phyloP scores from a whole-genome alignment of 2,113 vertebrate species.

The Silurus asotus region DNA sequence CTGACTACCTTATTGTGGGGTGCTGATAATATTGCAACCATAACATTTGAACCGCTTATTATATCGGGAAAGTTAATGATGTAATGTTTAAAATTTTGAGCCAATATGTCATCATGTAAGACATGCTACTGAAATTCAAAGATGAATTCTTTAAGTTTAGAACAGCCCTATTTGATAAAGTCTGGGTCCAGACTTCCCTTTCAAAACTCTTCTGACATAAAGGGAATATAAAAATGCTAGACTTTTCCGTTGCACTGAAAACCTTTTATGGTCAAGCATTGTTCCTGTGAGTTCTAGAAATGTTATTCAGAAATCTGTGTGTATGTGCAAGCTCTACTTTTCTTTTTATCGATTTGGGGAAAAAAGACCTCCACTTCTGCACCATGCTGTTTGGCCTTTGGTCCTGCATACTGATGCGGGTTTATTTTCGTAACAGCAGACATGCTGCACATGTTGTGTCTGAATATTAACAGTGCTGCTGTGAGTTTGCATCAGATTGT shows the following conservation, averaged over 20 bases:
- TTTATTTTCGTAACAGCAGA: slow-evolving; percentile 42
- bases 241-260: slow-evolving; percentile 17
- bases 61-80: not conserved
- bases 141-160: not conserved
- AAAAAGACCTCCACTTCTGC: slow-evolving; percentile 3
- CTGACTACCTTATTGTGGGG: not conserved
- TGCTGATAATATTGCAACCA: not conserved
- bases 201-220: not conserved
- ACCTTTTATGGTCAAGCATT: slow-evolving; percentile 26
- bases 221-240: slow-evolving; percentile 3
- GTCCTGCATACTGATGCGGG: slow-evolving; percentile 17
- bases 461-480: slow-evolving; percentile 1
- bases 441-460: slow-evolving; percentile 27
- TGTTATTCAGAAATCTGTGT: slow-evolving; percentile 10
- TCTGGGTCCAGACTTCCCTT: slow-evolving; percentile 21
- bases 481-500: slow-evolving; percentile 22
- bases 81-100: not conserved
- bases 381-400: slow-evolving; percentile 32
- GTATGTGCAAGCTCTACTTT: not conserved
- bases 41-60: not conserved
- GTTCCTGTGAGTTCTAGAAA: slow-evolving; percentile 17
- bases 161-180: not conserved
- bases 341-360: slow-evolving; percentile 5
- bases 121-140: slow-evolving; percentile 23
- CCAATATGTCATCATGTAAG: too few species aligned